Evolutionary conservation across 2,113 vertebrate species (phyloP).

Genomic region (Sphyrna mokarran): DNA sequence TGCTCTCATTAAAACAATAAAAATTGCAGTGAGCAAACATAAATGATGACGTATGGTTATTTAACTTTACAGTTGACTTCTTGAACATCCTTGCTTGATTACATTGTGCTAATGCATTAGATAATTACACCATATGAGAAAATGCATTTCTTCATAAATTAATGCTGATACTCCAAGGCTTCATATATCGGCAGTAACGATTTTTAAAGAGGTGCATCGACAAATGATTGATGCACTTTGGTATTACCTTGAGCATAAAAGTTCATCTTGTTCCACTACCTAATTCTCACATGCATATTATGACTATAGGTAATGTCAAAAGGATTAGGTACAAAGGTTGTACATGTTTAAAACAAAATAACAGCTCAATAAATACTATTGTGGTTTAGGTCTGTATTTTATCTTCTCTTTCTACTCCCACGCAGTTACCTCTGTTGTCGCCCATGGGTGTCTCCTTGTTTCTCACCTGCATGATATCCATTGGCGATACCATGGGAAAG

Average conservation of each 20-base stretch:
- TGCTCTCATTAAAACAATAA: not conserved
- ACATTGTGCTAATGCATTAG: not conserved
- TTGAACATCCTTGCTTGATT: slow-evolving; percentile 11
- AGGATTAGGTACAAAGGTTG: slow-evolving; percentile 1
- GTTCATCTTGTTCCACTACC: slow-evolving; percentile 23
- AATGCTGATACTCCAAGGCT: not conserved
- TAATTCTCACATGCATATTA: slow-evolving; percentile 27
- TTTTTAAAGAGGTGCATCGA: slow-evolving; percentile 20
- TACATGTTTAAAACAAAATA: slow-evolving; percentile 23
- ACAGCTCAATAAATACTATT: slow-evolving; percentile 26
- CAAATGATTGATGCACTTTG: slow-evolving; percentile 31
- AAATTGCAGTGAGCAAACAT: not conserved
- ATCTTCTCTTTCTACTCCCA: not conserved
- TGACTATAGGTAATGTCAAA: slow-evolving; percentile 4
- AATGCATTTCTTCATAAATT: slow-evolving; percentile 23
- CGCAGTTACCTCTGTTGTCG: not conserved
- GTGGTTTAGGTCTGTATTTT: not conserved
- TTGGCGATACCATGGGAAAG: not conserved
- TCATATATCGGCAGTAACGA: slow-evolving; percentile 24
- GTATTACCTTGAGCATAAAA: slow-evolving; percentile 12
- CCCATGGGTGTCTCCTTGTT: not conserved
- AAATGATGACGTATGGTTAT: not conserved
- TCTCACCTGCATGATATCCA: not conserved
- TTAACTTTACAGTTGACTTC: slow-evolving; percentile 18
- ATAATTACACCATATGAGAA: slow-evolving; percentile 26